Evolutionary conservation across 2,888 invertebrate species (phyloP).

Genomic region (Taenaris catops): DNA sequence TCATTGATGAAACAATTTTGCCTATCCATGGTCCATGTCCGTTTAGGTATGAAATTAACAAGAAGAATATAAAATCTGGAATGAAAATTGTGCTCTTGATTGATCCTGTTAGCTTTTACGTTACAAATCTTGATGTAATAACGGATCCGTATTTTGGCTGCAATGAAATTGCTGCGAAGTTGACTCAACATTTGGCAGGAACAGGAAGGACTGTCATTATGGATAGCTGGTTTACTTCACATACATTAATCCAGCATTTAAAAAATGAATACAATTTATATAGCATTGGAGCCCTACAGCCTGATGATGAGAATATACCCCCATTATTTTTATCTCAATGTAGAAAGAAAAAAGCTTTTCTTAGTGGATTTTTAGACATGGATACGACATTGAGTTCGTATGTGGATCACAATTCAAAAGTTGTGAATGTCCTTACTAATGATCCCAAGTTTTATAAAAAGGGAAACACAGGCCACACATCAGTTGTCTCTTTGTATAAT

Average conservation of each 20-base stretch:
- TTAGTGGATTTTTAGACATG: constrained; percentile 53
- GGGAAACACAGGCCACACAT: constrained; percentile 39
- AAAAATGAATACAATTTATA: constrained; percentile 47
- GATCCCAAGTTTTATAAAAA: constrained; percentile 54
- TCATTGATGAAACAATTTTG: constrained; percentile 64
- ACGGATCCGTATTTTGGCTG: constrained; percentile 52
- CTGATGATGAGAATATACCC: constrained; percentile 51
- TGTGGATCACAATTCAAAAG: constrained; percentile 46
- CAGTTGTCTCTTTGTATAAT: constrained; percentile 54
- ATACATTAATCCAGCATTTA: constrained; percentile 41
- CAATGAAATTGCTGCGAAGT: constrained; percentile 50
- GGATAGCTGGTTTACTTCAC: constrained; percentile 61
- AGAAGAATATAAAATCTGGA: constrained; percentile 52
- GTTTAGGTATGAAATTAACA: constrained; percentile 58
- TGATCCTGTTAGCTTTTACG: constrained; percentile 61
- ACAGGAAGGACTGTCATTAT: constrained; percentile 51
- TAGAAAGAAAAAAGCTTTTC: constrained; percentile 42
- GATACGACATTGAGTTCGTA: constrained; percentile 52
- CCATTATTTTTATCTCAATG: constrained; percentile 51
- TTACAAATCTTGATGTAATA: constrained; percentile 63
- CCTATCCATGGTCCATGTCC: constrained; percentile 66
- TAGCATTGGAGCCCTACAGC: constrained; percentile 49
- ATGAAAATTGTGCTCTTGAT: constrained; percentile 61
- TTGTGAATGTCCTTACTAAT: constrained; percentile 54
- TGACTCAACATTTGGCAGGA: constrained; percentile 56